Evolutionary conservation across 2,797 vertebrate species (phyloP), one percentile per base, ranked within the genome.

Genomic region (Mycteria americana): DNA sequence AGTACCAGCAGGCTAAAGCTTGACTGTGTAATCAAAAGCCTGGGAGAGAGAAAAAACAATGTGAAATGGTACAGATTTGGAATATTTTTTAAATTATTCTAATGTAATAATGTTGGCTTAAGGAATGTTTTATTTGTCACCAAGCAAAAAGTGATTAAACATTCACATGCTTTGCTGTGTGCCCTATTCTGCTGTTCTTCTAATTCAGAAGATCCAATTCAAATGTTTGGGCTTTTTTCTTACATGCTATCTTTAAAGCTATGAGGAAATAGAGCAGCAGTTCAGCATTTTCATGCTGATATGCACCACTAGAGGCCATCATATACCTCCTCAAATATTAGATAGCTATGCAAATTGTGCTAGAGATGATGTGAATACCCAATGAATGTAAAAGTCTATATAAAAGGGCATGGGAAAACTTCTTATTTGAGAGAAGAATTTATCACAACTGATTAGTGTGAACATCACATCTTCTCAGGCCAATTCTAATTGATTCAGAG

Each of bases 251-350:
- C 27, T 37, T 85, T 94, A 81, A 94, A 93, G 57, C 67, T 64
- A 53, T 43, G 30, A 88, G 88, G 79, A 82, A 92, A 69, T 31
- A n/a, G 31, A 94, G 88, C 46, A 92, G 48, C 77, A 86, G 53
- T 85, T 91, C 48, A 94, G 67, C 14, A 54, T 81, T 95, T 93
- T 94, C 85, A 77, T 97, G 84, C 93, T 75, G 76, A 89, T 92
- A 87, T 89, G 80, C 95, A 93, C 98, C 98, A 98, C 98, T 98
- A 98, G 98, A 98, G 97, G 98, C 97, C 98, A 98, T 98, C 96
- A 90, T 95, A 98, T 78, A 70, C 97, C 97, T 97, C 98, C 95
- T 97, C 97, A 98, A 98, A 93, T 97, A 97, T 91, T 95, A 96
- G 92, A 69, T 92, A 72, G 33, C 81, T 95, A 97, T 97, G 95